phyloP scores from a whole-genome alignment of 2,113 vertebrate genomes.

The Microcebus lehilahytsara region DNA sequence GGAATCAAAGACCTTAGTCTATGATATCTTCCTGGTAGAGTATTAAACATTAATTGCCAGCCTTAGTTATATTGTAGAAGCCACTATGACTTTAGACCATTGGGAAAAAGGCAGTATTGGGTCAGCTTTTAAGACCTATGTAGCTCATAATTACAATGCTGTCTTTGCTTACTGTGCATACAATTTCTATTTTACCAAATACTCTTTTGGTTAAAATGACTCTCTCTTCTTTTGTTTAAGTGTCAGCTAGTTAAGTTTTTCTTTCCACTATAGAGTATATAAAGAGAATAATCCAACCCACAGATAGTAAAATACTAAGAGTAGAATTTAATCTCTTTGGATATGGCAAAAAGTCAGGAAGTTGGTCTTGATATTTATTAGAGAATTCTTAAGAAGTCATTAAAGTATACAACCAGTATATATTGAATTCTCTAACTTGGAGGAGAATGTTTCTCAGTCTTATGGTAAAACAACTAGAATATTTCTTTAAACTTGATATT shows the following conservation, averaged over 20 bases:
- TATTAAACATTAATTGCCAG: background rate
- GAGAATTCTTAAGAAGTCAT: background rate
- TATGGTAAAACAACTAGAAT: background rate
- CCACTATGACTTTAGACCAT: background rate
- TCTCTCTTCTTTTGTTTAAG: background rate
- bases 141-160: background rate
- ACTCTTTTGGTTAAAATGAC: background rate
- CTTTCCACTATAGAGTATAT: background rate
- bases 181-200: background rate
- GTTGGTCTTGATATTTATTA: background rate
- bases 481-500: background rate
- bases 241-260: background rate
- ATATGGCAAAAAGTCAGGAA: background rate
- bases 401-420: background rate
- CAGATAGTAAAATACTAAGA: background rate
- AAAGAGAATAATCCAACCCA: background rate
- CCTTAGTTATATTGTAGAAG: background rate
- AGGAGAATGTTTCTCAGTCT: background rate
- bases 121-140: background rate
- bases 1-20: background rate
- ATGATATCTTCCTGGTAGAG: background rate
- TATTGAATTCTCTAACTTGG: background rate
- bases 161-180: background rate
- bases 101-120: background rate
- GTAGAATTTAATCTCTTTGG: background rate